Percentiles rank a stretch among this genome's conserved stretches.
Conservation (phyloP, 2,888 invertebrate genomes). For the Yponomeuta malinellus region DNA sequence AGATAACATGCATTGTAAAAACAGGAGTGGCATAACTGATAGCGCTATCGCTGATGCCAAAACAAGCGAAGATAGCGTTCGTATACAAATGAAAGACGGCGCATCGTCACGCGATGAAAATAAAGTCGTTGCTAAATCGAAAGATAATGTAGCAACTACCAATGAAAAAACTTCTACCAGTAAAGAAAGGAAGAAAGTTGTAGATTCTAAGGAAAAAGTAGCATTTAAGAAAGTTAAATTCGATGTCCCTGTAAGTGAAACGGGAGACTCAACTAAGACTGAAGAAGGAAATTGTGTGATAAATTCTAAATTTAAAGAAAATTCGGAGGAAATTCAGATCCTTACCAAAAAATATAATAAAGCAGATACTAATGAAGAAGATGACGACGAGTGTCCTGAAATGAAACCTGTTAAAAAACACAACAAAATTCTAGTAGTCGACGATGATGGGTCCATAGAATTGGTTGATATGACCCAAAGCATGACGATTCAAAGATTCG, state of each 20-base stretch:
- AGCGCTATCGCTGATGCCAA: not conserved
- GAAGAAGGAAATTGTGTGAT: not conserved
- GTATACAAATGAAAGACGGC: not conserved
- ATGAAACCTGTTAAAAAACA: not conserved
- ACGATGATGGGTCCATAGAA: slow-evolving; percentile 23
- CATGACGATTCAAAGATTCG: not conserved
- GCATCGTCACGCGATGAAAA: not conserved
- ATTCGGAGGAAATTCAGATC: not conserved
- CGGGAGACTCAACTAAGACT: not conserved
- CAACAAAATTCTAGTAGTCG: not conserved
- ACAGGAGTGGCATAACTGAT: not conserved
- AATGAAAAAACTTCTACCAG: not conserved
- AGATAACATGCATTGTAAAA: slow-evolving; percentile 1
- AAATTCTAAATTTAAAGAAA: not conserved
- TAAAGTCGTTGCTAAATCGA: not conserved
- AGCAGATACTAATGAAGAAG: not conserved
- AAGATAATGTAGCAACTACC: not conserved
- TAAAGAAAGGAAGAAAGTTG: not conserved
- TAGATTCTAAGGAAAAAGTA: not conserved
- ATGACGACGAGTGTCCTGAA: not conserved
- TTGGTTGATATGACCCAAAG: slow-evolving; percentile 25
- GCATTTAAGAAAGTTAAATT: not conserved
- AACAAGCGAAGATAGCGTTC: not conserved
- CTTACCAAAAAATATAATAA: not conserved
- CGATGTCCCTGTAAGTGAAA: not conserved